Conservation (phyloP, 2,888 invertebrate species). For the Petrolisthes manimaculis region DNA sequence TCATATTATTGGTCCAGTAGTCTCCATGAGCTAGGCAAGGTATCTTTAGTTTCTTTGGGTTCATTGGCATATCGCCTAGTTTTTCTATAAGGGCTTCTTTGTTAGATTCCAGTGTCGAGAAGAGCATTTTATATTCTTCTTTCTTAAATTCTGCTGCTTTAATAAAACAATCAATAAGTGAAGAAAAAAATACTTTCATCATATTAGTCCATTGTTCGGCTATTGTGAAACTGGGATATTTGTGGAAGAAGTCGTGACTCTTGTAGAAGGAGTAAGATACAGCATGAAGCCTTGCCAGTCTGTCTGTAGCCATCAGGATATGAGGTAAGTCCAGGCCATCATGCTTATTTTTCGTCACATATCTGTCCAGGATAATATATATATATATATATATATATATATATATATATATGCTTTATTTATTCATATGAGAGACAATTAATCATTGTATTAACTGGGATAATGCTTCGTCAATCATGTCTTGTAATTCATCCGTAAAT, state of each 20-base stretch:
- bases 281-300: neutral
- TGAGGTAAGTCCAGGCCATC: neutral
- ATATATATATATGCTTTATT: too few species aligned
- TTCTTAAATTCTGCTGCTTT: neutral
- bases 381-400: too few species aligned
- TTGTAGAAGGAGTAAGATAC: neutral
- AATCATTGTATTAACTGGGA: too few species aligned
- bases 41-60: neutral
- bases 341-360: neutral
- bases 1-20: neutral
- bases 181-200: neutral
- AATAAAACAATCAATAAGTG: neutral
- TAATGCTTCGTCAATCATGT: too few species aligned
- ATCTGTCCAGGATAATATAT: neutral
- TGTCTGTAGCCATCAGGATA: neutral
- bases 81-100: neutral
- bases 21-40: constrained; percentile 3
- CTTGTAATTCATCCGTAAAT: too few species aligned
- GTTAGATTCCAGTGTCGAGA: neutral
- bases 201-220: too few species aligned
- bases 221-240: neutral
- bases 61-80: neutral
- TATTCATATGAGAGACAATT: too few species aligned
- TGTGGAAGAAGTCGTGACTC: neutral
- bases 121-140: neutral